These are phyloP conservation scores for Oryzaephilus surinamensis DNA, from an alignment of 1,140 invertebrate genomes.

Conservation along the genomic window DNA sequence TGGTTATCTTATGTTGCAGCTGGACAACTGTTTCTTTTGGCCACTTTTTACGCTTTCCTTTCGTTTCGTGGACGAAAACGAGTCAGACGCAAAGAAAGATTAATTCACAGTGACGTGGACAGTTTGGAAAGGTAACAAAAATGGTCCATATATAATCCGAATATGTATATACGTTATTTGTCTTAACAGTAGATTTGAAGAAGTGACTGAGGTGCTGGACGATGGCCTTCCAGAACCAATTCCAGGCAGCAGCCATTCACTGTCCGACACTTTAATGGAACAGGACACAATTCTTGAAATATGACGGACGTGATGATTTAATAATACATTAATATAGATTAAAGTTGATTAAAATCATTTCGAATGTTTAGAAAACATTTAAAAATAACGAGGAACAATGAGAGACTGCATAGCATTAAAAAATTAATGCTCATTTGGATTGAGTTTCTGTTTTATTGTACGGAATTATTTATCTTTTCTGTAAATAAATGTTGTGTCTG, in stretches of 20 bases:
- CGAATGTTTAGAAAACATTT: no score
- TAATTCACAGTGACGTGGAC: constrained; percentile 27
- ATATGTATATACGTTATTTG: constrained; percentile 5
- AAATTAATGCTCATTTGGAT: no score
- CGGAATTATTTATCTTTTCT: no score
- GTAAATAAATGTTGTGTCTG: no score
- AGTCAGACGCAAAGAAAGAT: constrained; percentile 19
- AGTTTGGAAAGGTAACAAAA: constrained; percentile 32
- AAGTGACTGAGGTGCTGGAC: constrained; percentile 32
- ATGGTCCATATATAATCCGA: constrained; percentile 3
- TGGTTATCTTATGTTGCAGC: constrained; percentile 33
- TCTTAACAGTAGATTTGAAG: constrained; percentile 32
- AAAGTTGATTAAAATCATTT: no score
- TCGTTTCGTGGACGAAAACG: constrained; percentile 21
- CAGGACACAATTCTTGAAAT: constrained; percentile 32
- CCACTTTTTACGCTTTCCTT: constrained; percentile 26
- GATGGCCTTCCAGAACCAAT: constrained; percentile 32
- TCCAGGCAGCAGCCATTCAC: constrained; percentile 30
- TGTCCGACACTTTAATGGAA: constrained; percentile 29
- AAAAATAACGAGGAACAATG: no score
- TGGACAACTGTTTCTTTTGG: constrained; percentile 25
- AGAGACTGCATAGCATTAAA: no score
- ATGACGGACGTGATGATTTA: constrained; percentile 31
- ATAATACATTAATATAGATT: no score
- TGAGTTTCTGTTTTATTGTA: no score